A percentile compares a stretch with the other conserved stretches of the same genome.
These are phyloP conservation scores for Apamea anceps DNA, from an alignment of 2,888 invertebrate genomes.

Conservation along the genomic window DNA sequence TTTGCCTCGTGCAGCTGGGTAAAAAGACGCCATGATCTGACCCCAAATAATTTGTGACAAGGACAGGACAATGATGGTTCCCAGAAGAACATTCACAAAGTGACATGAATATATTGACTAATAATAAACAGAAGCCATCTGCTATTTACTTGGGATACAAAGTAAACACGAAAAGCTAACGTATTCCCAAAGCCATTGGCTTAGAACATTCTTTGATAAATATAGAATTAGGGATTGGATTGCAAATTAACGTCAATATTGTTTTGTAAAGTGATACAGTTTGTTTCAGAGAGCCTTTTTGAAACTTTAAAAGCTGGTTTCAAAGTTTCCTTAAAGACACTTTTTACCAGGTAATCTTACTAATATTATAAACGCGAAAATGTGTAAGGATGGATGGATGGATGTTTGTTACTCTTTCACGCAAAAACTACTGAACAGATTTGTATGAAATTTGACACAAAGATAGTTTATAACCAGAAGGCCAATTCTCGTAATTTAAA, in stretches of 20 bases:
- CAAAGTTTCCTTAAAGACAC: not conserved
- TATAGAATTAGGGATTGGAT: conserved; percentile 28
- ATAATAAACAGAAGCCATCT: conserved; percentile 21
- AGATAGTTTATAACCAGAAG: too few relatives aligned
- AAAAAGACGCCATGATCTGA: not conserved
- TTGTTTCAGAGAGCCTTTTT: not conserved
- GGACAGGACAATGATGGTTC: not conserved
- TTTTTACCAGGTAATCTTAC: too few relatives aligned
- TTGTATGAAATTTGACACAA: too few relatives aligned
- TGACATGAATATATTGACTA: conserved; percentile 4
- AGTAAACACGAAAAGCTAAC: conserved; percentile 36
- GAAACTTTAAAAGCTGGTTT: not conserved
- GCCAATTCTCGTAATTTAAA: too few relatives aligned
- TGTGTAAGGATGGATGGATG: too few relatives aligned
- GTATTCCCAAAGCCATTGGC: conserved; percentile 19
- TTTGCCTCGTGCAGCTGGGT: not conserved
- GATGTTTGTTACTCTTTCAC: too few relatives aligned
- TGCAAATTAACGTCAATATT: conserved; percentile 27
- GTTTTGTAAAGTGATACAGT: not conserved
- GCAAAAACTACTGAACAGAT: too few relatives aligned
- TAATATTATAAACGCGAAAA: too few relatives aligned
- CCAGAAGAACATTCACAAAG: conserved; percentile 4
- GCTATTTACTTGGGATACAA: conserved; percentile 59
- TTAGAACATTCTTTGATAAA: conserved; percentile 43
- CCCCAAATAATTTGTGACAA: not conserved